Base-by-base conservation (phyloP, 1,140 invertebrate genomes). In the Lepidurus couesii region DNA sequence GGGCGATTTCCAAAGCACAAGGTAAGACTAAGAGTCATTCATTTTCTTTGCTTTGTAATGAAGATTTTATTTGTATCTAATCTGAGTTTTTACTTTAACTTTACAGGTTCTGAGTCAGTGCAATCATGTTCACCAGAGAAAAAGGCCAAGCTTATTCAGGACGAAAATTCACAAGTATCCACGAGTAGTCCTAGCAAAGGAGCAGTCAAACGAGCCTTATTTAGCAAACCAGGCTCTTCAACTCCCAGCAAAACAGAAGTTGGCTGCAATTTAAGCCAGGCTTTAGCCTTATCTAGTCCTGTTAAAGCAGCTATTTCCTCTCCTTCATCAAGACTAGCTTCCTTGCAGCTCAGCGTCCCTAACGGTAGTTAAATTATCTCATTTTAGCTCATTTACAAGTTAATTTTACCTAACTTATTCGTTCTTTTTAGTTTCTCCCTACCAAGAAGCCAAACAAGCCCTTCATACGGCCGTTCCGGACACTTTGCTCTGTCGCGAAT, bases 401-500 rank as follows among this genome's bases (percentile, higher is more conserved):
- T 53, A 47, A n/a, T 11, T 43, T 7, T 42, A 44, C 26, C 7
- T 44, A 34, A 21, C 43, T 13, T 43, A 26, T 78, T 43, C 21
- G 77, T 75, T 74, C 34, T 34, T n/a, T 74, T 24, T 44, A 80
- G 79, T 80, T 21, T 78, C 24, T 9, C 43, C 21, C 10, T 80
- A 77, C 53, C 42, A 44, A 13, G 65, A 75, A 45, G 79, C 79
- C 13, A 76, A 77, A 5, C 79, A 90, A 83, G 90, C 90, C 0
- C 85, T 95, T 0, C 92, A 94, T 83, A 92, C 91, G 80, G 88
- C 89, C 6, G 85, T 88, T 73, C 90, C 92, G 8, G 87, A 88
- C 26, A 84, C 86, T 76, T 84, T 98, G 75, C 89, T 93, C 21
- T 91, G 94, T 9, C 86, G 97, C 78, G 93, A 97, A 82, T 85